Evolutionary conservation across 2,797 vertebrate genomes (phyloP), one percentile per base, ranked within the genome.

Genomic region (Rallus crepitans): DNA sequence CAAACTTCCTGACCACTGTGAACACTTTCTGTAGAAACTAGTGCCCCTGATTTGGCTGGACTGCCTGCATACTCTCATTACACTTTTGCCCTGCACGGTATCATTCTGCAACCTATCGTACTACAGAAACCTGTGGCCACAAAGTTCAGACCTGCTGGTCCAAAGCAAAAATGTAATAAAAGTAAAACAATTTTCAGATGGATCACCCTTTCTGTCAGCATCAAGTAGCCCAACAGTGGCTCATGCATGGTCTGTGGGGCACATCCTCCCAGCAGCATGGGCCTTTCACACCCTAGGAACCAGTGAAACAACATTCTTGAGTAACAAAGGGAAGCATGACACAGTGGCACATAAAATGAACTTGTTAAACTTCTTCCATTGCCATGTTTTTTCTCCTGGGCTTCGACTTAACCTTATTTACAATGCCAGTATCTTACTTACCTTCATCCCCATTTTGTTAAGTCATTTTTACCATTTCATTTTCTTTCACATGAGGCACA

Each of bases 231-330:
- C 73, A 47, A 1, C 0, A 85, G 48, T 75, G 65, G 63, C 53
- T 93, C 35, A 6, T 45, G 65, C 35, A 25, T 33, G 71, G 83
- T 68, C 69, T 92, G 35, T 82, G 69, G 81, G 93, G 75, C 90
- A 94, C 66, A 90, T 91, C 78, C 69, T 96, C 64, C 72, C 76
- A 84, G 79, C 37, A 93, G 48, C 57, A 47, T 15, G 78, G 89
- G 95, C 83, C 85, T 71, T 93, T 94, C 94, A 94, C 89, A 88
- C 90, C 94, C 89, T 72, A 82, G 77, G 91, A 96, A 97, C 96
- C 88, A 91, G 96, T 77, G 89, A 92, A 91, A 59, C 96, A 84
- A 93, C 96, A 95, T 97, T 97, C 96, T 94, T 96, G 39, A 95
- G 76, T 47, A 87, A 94, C 96, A 95, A 95, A 91, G 57, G 81